Percentiles rank a stretch among this genome's conserved stretches.
These are phyloP conservation scores for Aphrocallistes beatrix DNA, from an alignment of 37 sponge, comb jelly and placozoan genomes.

Conservation along the genomic window DNA sequence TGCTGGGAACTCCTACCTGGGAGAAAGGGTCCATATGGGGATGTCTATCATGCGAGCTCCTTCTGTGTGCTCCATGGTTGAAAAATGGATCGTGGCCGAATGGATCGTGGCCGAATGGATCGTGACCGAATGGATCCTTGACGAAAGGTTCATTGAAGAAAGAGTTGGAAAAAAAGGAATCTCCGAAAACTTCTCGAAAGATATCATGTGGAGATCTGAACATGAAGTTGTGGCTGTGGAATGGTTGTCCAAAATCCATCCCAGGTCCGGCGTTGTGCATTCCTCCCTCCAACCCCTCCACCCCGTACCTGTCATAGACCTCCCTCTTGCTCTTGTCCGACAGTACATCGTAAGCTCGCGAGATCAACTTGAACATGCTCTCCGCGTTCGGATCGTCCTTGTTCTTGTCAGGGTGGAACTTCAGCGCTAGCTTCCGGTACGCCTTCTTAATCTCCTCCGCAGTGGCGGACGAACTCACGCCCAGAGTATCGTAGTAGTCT, in stretches of 20 bases:
- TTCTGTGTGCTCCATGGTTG: neutral
- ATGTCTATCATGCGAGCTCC: neutral
- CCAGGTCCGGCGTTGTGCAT: neutral
- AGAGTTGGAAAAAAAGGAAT: neutral
- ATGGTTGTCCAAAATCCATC: neutral
- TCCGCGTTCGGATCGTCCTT: neutral
- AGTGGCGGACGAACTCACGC: neutral
- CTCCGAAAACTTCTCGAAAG: neutral
- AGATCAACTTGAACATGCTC: neutral
- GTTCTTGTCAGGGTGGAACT: conserved; percentile 8
- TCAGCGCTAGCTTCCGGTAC: neutral
- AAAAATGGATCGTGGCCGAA: neutral
- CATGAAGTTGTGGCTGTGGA: neutral
- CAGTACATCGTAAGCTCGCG: neutral
- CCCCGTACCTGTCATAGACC: neutral
- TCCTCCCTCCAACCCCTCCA: neutral
- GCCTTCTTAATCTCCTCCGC: conserved; percentile 1
- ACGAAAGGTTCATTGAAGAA: neutral
- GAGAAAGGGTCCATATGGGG: neutral
- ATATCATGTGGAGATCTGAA: conserved; percentile 4
- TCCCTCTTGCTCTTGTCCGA: neutral
- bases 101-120: neutral
- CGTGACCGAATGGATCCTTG: neutral
- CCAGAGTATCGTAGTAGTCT: neutral
- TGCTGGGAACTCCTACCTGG: neutral